Base-by-base conservation (phyloP, 2,113 vertebrate genomes). In the Phrynocephalus versicolor region DNA sequence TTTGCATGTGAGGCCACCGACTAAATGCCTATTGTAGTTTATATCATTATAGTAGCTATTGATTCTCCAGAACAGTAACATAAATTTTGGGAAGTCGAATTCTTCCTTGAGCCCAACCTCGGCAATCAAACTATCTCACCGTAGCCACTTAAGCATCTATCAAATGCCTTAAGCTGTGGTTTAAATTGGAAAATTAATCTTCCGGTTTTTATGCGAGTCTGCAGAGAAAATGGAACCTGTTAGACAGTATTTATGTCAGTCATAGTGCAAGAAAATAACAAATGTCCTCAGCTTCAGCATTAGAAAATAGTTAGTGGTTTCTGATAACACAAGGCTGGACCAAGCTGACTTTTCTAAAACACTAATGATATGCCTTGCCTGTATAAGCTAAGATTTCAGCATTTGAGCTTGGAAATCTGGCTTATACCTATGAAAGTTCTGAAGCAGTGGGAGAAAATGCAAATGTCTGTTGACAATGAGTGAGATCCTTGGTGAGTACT, bases 21-120 rank as follows among this genome's bases (percentile, higher is more conserved):
- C 79, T 41, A 82, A 65, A 76, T 10, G 6, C 51, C 55, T 39
- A 3, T 21, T 45, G 79, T 39, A 79, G 74, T 74, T 83, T 89
- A 79, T 72, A 60, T 12, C 30, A 83, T 30, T 58, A 67, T 64
- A 51, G 80, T 58, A 86, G 60, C 74, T 75, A 83, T 79, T 74
- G 69, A 79, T 77, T 65, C 21, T 39, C 55, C 23, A 30, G 27
- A 79, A 80, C n/a, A 85, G 39, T 80, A 80, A 57, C 69, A 74
- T 73, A 86, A 82, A 72, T 79, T 86, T 75, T 79, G 55, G 35
- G 69, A 74, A 72, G 85, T 73, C 74, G 58, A 74, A 82, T 82
- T 79, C 60, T 62, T 85, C 30, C 19, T 86, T 89, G 69, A 72
- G 6, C 76, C 37, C 58, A 51, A 55, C 57, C 84, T 58, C 33